These are phyloP conservation scores for Drosophila tsacasi DNA, from an alignment of 1,140 invertebrate species.

Conservation along the genomic window DNA sequence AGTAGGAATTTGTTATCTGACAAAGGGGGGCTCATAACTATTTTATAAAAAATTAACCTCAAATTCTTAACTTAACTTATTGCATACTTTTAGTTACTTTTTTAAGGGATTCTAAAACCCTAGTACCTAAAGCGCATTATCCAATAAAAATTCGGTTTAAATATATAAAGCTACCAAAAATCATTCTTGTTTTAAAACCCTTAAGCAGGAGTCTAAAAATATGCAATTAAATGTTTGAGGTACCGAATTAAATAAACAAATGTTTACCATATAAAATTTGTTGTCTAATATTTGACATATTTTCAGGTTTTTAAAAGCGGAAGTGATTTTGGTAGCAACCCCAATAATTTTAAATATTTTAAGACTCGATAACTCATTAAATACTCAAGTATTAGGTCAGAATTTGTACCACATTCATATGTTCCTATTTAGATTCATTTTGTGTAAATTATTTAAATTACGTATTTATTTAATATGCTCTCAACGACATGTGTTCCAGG, in stretches of 20 bases:
- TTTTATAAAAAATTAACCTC: too few relatives aligned
- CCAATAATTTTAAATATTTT: not conserved
- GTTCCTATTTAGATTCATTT: not conserved
- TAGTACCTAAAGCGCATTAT: accelerated
- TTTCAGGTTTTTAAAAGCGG: too few relatives aligned
- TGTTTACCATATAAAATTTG: not conserved
- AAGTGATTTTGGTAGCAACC: not conserved
- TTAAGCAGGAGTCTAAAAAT: not conserved
- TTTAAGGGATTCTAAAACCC: too few relatives aligned
- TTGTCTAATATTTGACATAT: not conserved
- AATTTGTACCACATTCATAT: not conserved
- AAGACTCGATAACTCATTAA: not conserved
- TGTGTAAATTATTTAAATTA: not conserved
- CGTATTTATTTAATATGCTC: not conserved
- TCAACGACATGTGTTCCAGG: too few relatives aligned
- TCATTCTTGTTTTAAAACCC: not conserved
- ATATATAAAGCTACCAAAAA: accelerated
- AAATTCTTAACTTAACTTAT: too few relatives aligned
- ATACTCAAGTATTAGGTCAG: not conserved
- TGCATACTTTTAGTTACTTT: too few relatives aligned
- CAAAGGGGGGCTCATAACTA: too few relatives aligned
- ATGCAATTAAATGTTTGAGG: not conserved
- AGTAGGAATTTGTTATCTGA: too few relatives aligned
- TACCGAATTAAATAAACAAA: not conserved
- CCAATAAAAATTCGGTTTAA: not conserved